A percentile compares a stretch with the other conserved stretches of the same genome.
These are phyloP conservation scores for Trissolcus brochymenae DNA, from an alignment of 2,888 invertebrate species.

Conservation along the genomic window DNA sequence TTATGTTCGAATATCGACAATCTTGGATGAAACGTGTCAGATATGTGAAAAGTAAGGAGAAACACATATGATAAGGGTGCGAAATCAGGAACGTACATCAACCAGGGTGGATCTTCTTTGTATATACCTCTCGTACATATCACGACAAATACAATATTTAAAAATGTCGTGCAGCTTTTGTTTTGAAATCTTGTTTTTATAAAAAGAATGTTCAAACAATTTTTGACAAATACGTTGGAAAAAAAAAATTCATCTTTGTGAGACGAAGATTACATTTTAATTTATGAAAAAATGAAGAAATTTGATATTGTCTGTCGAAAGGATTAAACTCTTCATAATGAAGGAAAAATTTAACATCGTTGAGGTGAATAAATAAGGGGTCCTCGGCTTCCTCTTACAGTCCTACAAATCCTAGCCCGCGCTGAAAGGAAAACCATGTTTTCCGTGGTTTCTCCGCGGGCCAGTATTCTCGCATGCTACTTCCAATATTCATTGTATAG, in stretches of 20 bases:
- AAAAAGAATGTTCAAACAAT: too few relatives aligned
- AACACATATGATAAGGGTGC: constrained; percentile 64
- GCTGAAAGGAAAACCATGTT: constrained; percentile 75
- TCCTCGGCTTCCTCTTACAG: constrained; percentile 32
- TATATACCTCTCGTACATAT: neutral
- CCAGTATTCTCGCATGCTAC: constrained; percentile 62
- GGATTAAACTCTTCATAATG: too few relatives aligned
- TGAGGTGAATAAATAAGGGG: constrained; percentile 20
- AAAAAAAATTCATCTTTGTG: too few relatives aligned
- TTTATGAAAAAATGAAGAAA: too few relatives aligned
- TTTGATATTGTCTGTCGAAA: too few relatives aligned
- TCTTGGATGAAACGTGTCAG: constrained; percentile 66
- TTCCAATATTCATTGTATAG: constrained; percentile 62
- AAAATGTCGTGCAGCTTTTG: too few relatives aligned
- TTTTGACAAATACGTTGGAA: too few relatives aligned
- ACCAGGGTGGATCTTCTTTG: constrained; percentile 2
- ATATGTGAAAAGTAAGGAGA: constrained; percentile 63
- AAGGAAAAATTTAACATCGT: neutral
- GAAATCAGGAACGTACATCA: constrained; percentile 58
- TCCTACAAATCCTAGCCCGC: constrained; percentile 61
- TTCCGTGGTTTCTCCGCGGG: constrained; percentile 65
- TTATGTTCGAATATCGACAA: constrained; percentile 71
- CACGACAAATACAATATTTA: constrained; percentile 8
- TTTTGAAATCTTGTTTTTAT: too few relatives aligned
- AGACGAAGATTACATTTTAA: too few relatives aligned